Base-by-base conservation (phyloP, 2,888 invertebrate species). In the Elaeidobius kamerunicus region DNA sequence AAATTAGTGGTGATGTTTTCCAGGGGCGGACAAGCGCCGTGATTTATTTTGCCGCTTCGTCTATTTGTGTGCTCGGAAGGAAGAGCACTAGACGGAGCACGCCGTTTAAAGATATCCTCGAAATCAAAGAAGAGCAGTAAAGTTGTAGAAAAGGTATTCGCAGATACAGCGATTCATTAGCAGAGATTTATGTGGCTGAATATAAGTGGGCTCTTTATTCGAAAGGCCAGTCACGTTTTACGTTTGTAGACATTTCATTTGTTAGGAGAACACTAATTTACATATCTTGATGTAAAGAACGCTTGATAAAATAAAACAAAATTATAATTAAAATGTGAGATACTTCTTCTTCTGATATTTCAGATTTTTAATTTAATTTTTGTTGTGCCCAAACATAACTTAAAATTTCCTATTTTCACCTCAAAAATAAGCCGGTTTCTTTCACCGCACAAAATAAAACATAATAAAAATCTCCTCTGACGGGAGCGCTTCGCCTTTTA, bases 1-100 rank as follows among this genome's bases (percentile, higher is more conserved):
- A 69, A 69, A 69, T 69, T 70, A 69, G 61, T 55, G 63, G 57
- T 48, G 61, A 62, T 64, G 63, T 59, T 58, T 66, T 54, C 51
- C 52, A 54, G 50, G 60, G 55, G 58, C 60, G 56, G 54, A 57
- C 56, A 43, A 3, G 19, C 39, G 49, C 27, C 27, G 39, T 56
- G 56, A 58, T 60, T 56, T 59, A 56, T 58, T 52, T 45, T 38
- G 35, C 47, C 55, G 49, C 35, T 57, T 48, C 52, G 50, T 45
- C 57, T 53, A 52, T 52, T 52, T 52, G 49, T 48, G 40, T 35
- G 46, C 45, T 43, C 32, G 47, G 35, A 53, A 56, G 47, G 45
- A 51, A 43, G 40, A 28, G 39, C 55, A 51, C 55, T 58, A 52
- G 45, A 50, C 47, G 49, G 50, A 49, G 30, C 39, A 39, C 46